Evolutionary conservation across 1,140 invertebrate species (phyloP).

Genomic region (Aphelenchoides avenae): DNA sequence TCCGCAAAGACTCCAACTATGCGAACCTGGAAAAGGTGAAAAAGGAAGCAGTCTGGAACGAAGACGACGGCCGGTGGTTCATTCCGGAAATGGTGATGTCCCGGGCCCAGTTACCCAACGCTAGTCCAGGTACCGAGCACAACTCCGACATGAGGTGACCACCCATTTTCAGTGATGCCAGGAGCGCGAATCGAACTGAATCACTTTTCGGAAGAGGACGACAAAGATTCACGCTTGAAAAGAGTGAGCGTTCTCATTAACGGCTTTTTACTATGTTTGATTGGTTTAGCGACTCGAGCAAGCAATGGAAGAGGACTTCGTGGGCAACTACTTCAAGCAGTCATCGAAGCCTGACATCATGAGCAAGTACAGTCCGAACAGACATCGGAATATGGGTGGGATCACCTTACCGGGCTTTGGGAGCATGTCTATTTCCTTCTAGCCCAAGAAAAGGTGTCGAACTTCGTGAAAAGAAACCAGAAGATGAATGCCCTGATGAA

Average conservation of each 20-base stretch:
- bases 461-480: slow-evolving; percentile 25
- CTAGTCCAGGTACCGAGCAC: not conserved
- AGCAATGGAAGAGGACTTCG: slow-evolving; percentile 67
- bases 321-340: slow-evolving; percentile 71
- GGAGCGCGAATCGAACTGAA: slow-evolving; percentile 12
- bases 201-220: slow-evolving; percentile 29
- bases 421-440: slow-evolving; percentile 7
- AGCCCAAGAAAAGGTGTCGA: slow-evolving; percentile 26
- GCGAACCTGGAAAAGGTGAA: slow-evolving; percentile 68
- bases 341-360: slow-evolving; percentile 34
- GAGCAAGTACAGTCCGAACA: slow-evolving; percentile 36
- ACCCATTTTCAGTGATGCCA: too few relatives aligned
- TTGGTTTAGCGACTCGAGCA: slow-evolving; percentile 65
- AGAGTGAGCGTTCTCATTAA: slow-evolving; percentile 10
- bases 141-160: not conserved
- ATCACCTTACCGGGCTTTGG: slow-evolving; percentile 9
- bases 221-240: slow-evolving; percentile 34
- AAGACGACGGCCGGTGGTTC: slow-evolving; percentile 71
- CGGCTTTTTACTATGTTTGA: slow-evolving; percentile 16
- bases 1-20: slow-evolving; percentile 67
- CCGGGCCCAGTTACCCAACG: slow-evolving; percentile 61
- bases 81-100: slow-evolving; percentile 72
- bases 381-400: slow-evolving; percentile 19
- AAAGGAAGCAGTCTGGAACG: slow-evolving; percentile 72
- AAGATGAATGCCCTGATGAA: slow-evolving; percentile 43